Conservation (phyloP, 2,113 vertebrate species). For the Vulpes vulpes region DNA sequence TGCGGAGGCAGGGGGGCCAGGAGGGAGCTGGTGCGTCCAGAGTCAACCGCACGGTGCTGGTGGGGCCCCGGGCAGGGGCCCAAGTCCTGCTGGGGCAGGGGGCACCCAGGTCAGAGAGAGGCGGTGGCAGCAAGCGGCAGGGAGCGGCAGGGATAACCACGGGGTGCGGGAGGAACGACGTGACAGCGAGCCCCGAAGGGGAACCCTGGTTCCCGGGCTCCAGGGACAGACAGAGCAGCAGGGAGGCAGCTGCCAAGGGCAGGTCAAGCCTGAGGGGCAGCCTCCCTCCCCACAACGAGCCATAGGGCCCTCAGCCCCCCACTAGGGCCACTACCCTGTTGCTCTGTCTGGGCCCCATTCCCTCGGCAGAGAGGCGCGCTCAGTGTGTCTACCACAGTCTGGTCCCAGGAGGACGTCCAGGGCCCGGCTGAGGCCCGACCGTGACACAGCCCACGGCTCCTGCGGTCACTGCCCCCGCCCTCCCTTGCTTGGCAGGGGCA, state of each 20-base stretch:
- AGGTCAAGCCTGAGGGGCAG: not conserved
- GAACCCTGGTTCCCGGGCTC: not conserved
- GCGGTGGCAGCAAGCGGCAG: not conserved
- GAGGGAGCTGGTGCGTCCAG: conserved; percentile 84
- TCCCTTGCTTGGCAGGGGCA: not conserved
- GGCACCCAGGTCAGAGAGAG: not conserved
- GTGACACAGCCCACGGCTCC: not conserved
- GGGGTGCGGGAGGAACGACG: accelerated
- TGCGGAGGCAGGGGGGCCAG: accelerated
- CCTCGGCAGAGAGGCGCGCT: conserved; percentile 92
- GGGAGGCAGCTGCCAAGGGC: not conserved
- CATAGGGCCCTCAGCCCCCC: not conserved
- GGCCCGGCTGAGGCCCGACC: conserved; percentile 16
- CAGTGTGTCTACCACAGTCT: conserved; percentile 92
- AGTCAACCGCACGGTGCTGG: conserved; percentile 91
- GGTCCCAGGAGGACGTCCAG: conserved; percentile 92
- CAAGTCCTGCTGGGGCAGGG: conserved; percentile 87
- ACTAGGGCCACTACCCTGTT: conserved; percentile 86
- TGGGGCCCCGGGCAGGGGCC: conserved; percentile 92
- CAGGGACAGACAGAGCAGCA: not conserved
- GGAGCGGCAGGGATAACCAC: accelerated
- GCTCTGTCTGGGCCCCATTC: conserved; percentile 92
- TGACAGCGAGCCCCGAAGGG: not conserved
- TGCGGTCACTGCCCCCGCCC: not conserved
- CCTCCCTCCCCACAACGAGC: not conserved